These are phyloP conservation scores for Kryptolebias marmoratus DNA, from an alignment of 2,113 vertebrate species.

Conservation along the genomic window DNA sequence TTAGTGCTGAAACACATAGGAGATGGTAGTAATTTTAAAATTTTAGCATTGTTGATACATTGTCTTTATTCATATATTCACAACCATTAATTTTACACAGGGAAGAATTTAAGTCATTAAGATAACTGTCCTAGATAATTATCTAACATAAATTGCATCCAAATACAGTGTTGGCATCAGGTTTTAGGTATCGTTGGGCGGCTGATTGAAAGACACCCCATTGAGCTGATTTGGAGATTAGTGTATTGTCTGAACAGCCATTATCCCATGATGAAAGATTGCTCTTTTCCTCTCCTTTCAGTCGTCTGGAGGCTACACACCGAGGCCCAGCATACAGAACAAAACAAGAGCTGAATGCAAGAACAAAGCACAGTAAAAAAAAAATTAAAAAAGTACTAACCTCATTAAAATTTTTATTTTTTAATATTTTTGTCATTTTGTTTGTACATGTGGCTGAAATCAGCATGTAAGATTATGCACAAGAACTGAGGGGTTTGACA, in stretches of 20 bases:
- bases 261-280: background rate
- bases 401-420: background rate
- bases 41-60: background rate
- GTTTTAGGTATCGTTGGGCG: background rate
- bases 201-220: background rate
- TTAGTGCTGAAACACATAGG: background rate
- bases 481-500: too few relatives aligned
- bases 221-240: conserved; percentile 11
- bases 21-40: background rate
- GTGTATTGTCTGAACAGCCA: background rate
- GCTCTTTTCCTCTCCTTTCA: background rate
- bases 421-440: too few relatives aligned
- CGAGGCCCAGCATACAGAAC: background rate
- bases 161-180: background rate
- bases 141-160: background rate
- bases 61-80: background rate
- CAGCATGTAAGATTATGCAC: too few relatives aligned
- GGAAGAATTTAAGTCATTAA: background rate
- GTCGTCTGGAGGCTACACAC: background rate
- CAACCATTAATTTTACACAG: background rate
- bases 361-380: background rate
- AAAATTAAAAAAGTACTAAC: too few relatives aligned
- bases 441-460: too few relatives aligned
- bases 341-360: background rate
- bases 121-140: background rate